Evolutionary conservation across 2,113 vertebrate species (phyloP).

Genomic region (Paradisaea rubra): DNA sequence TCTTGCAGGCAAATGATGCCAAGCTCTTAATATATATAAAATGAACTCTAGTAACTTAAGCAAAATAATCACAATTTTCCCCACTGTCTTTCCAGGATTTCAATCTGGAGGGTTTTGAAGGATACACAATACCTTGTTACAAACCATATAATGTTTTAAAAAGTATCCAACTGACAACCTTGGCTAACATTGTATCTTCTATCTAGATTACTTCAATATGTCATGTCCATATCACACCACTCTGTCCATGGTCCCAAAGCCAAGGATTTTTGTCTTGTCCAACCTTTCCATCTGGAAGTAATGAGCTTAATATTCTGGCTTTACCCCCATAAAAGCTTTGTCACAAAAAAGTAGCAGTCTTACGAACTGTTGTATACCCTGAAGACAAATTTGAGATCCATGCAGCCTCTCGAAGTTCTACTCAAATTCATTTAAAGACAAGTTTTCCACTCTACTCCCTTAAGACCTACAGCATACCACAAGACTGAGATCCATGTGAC

Average conservation of each 20-base stretch:
- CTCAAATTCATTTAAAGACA: conserved; percentile 48
- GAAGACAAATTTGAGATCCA: conserved; percentile 63
- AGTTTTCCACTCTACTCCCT: conserved; percentile 52
- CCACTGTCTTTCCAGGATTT: conserved; percentile 68
- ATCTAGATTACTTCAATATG: conserved; percentile 82
- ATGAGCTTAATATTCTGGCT: conserved; percentile 78
- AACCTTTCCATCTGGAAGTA: conserved; percentile 81
- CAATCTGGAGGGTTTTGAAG: conserved; percentile 67
- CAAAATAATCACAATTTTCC: conserved; percentile 74
- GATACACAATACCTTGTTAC: conserved; percentile 79
- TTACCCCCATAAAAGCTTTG: conserved; percentile 70
- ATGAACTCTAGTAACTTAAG: conserved; percentile 72
- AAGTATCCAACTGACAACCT: conserved; percentile 77
- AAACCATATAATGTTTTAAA: conserved; percentile 77
- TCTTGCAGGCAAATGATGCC: conserved; percentile 68
- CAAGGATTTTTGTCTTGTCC: conserved; percentile 71
- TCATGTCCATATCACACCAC: conserved; percentile 71
- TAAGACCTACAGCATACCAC: neutral
- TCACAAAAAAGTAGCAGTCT: conserved; percentile 80
- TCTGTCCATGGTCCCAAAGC: conserved; percentile 63
- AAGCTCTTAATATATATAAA: conserved; percentile 72
- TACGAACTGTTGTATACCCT: conserved; percentile 64
- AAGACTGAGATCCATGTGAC: conserved; percentile 28
- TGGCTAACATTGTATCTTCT: conserved; percentile 77
- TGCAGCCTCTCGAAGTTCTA: conserved; percentile 10